Evolutionary conservation across 1,140 invertebrate genomes (phyloP).

Genomic region (Saxidomus purpurata): DNA sequence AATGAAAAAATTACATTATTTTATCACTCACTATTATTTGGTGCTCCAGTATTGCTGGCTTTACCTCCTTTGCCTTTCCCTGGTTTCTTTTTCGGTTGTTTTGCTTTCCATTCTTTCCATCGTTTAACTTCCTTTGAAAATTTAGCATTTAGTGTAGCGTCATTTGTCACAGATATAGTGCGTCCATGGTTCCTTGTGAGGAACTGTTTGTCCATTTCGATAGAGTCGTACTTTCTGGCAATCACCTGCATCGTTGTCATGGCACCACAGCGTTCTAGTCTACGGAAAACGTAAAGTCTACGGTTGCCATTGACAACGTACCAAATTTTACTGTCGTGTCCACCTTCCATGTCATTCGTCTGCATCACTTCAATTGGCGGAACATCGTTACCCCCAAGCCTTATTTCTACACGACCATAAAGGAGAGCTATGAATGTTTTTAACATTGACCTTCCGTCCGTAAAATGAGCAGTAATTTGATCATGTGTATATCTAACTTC

Average conservation of each 20-base stretch:
- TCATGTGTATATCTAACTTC: conserved; percentile 63
- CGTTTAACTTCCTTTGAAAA: conserved; percentile 39
- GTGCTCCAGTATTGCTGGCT: background rate
- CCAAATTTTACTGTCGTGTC: conserved; percentile 36
- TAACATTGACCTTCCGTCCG: conserved; percentile 59
- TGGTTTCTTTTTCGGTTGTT: conserved; percentile 40
- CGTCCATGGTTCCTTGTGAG: conserved; percentile 53
- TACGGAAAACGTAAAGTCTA: conserved; percentile 47
- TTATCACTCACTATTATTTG: conserved; percentile 17
- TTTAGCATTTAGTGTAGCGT: conserved; percentile 48
- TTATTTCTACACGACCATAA: conserved; percentile 53
- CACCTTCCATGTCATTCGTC: conserved; percentile 44
- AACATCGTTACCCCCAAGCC: conserved; percentile 55
- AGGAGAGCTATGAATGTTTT: conserved; percentile 54
- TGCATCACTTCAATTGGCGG: conserved; percentile 66
- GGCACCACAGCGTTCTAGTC: conserved; percentile 61
- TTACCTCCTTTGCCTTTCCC: conserved; percentile 15
- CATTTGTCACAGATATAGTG: conserved; percentile 50
- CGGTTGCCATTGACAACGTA: conserved; percentile 65
- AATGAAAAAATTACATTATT: background rate
- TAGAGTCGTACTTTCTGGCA: conserved; percentile 56
- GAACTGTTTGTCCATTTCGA: conserved; percentile 68
- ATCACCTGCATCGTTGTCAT: conserved; percentile 60
- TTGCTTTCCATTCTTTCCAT: conserved; percentile 66
- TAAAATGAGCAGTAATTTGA: conserved; percentile 58